Base-by-base conservation (phyloP, 23 tunicate genomes). In the Trididemnum clinides region DNA sequence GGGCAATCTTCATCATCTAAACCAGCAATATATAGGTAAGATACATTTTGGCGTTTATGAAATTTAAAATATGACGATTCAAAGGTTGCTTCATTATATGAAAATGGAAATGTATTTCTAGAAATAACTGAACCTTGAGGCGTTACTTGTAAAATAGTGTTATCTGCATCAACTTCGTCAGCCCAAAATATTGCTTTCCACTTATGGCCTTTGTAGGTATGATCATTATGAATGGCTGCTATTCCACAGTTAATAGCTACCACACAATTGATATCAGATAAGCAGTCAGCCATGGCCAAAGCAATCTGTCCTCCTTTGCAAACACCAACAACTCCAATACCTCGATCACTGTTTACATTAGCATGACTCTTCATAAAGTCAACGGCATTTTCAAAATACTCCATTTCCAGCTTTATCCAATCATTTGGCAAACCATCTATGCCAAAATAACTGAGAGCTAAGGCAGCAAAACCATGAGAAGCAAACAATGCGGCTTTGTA, bases 381-480 rank as follows among this genome's bases (percentile, higher is more conserved):
- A 3, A 57, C 59, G 3, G 84, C 84, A 12, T 39, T 86, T 78
- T 78, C 78, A 64, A 86, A 86, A 50, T 77, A 77, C 33, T 78
- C 84, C 90, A 86, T 28, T 29, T 78, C 39, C 12, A 83, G 23
- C 1, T 50, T 44, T 20, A 70, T 44, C 0, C 0, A 12, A 50
- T 23, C 21, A 23, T 34, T 26, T 70, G 83, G 83, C 66, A 78
- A 51, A 2, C 83, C 83, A 21, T 25, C 10, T 1, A 50, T 1
- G 25, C 87, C 87, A 39, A 71, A 15, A 71, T 57, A 83, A 23
- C 64, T 12, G 10, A 83, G 81, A 83, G 87, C 87, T 5, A 83
- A 25, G 1, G 87, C 65, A 10, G 87, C 87, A 71, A 83, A 83
- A 28, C 87, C 87, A 49, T 83, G 87, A 10, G 81, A 83, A 1